Evolutionary conservation across 2,797 vertebrate genomes (phyloP).

Genomic region (Bradypus variegatus): DNA sequence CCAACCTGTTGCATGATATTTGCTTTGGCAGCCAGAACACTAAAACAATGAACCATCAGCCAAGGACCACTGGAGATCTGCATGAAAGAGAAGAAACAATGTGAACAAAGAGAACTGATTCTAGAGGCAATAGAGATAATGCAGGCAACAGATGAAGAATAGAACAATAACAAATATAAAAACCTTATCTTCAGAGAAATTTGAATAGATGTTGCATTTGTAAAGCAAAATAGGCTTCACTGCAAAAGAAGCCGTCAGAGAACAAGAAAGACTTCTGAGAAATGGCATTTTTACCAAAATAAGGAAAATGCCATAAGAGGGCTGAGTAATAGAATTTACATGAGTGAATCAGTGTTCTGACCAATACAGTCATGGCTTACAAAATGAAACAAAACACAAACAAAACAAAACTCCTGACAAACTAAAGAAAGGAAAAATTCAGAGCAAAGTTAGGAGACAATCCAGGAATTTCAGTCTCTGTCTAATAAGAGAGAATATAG

Average conservation of each 20-base stretch:
- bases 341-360: neutral
- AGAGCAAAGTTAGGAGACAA: no score
- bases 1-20: no score
- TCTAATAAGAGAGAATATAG: no score
- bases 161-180: neutral
- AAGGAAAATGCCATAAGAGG: neutral
- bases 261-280: neutral
- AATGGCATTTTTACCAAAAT: neutral
- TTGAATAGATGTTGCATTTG: neutral
- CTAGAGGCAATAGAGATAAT: neutral
- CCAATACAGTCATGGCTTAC: neutral
- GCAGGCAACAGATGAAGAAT: neutral
- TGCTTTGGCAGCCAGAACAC: no score
- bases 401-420: no score
- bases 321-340: neutral
- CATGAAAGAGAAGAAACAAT: neutral
- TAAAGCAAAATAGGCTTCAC: slow-evolving; percentile 7
- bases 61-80: neutral
- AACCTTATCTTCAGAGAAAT: neutral
- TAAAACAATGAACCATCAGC: neutral
- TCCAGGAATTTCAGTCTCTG: no score
- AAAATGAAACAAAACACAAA: neutral
- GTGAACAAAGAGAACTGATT: neutral
- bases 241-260: neutral
- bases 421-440: no score